A percentile compares a stretch with the other conserved stretches of the same genome.
phyloP scores from a whole-genome alignment of 2,113 vertebrate genomes.

The Dunckerocampus dactyliophorus region DNA sequence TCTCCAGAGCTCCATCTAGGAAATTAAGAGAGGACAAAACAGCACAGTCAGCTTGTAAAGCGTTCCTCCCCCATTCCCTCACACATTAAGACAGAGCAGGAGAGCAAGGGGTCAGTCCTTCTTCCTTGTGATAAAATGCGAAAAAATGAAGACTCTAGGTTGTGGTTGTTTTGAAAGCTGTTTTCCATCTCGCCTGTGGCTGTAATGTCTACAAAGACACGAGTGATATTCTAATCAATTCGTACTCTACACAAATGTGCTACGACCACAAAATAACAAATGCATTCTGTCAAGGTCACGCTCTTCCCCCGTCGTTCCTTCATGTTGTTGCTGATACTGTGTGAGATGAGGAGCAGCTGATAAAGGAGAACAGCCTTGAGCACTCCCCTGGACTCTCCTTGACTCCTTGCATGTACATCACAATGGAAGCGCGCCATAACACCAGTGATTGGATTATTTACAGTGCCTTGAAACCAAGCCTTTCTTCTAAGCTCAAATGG shows the following conservation, averaged over 20 bases:
- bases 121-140: constrained; percentile 6
- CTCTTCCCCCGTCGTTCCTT: constrained; percentile 9
- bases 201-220: constrained; percentile 3
- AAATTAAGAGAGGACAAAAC: constrained; percentile 16
- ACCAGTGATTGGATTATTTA: constrained; percentile 41
- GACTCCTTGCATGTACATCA: constrained; percentile 41
- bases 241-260: background rate
- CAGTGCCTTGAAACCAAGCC: constrained; percentile 12
- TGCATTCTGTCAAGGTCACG: constrained; percentile 39
- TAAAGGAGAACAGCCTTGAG: constrained; percentile 50
- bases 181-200: background rate
- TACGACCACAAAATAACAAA: constrained; percentile 1
- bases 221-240: background rate
- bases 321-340: constrained; percentile 34
- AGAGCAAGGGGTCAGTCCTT: constrained; percentile 4
- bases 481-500: constrained; percentile 19
- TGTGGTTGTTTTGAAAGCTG: background rate
- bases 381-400: constrained; percentile 49
- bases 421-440: constrained; percentile 19
- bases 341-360: constrained; percentile 43
- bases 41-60: constrained; percentile 18
- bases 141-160: background rate
- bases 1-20: constrained; percentile 81
- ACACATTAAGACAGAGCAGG: background rate
- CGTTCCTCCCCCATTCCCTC: background rate